These are phyloP conservation scores for Pantherophis alleghaniensis DNA, from an alignment of 2,797 vertebrate genomes.

Conservation along the genomic window DNA sequence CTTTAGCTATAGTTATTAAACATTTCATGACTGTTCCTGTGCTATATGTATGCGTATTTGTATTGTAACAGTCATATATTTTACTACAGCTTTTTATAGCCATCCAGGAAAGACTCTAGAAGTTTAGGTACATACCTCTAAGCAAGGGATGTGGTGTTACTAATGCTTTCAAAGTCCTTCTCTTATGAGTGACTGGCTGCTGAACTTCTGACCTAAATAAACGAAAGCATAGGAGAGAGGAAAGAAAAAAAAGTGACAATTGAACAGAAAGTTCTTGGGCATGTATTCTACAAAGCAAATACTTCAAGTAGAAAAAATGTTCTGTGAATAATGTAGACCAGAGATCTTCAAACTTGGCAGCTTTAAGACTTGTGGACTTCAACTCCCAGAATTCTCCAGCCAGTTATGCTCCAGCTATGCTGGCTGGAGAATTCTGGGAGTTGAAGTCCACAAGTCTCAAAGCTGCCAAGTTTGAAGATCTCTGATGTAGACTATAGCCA, in stretches of 20 bases:
- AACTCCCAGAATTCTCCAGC: too few species aligned
- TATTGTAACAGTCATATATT: not conserved
- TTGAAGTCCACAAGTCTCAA: too few species aligned
- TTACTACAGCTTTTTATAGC: constrained; percentile 9
- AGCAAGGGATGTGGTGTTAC: constrained; percentile 74
- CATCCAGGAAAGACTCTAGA: constrained; percentile 4
- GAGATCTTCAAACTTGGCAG: too few species aligned
- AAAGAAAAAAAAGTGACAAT: constrained; percentile 20
- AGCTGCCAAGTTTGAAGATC: too few species aligned
- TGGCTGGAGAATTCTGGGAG: too few species aligned
- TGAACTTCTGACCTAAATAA: constrained; percentile 40
- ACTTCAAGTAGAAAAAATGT: not conserved
- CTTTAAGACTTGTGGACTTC: too few species aligned
- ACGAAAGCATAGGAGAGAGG: constrained; percentile 19
- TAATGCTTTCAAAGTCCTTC: constrained; percentile 53
- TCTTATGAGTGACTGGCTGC: constrained; percentile 50
- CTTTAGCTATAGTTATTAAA: not conserved
- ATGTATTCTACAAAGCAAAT: not conserved
- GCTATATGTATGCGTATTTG: not conserved
- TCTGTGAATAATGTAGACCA: not conserved
- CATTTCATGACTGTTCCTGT: not conserved
- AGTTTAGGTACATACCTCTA: constrained; percentile 73
- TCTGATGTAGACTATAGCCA: not conserved
- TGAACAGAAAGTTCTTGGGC: not conserved
- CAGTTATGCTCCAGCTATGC: too few species aligned